Percentiles rank a stretch among this genome's conserved stretches.
Conservation (phyloP, 2,113 vertebrate genomes). For the Picathartes gymnocephalus region DNA sequence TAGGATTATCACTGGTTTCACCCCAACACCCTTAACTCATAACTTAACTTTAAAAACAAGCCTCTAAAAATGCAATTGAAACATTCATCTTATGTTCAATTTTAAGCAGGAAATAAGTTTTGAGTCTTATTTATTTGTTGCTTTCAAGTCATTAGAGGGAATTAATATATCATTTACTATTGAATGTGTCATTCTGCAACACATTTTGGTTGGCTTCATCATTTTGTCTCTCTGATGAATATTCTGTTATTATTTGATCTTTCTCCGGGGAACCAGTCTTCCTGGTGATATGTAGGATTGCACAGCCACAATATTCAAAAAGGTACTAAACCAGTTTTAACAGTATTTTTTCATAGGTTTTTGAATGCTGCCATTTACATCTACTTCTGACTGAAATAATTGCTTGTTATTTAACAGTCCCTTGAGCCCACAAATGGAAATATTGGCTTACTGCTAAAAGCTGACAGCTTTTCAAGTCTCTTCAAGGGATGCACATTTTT, state of each 20-base stretch:
- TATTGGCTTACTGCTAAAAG: conserved; percentile 46
- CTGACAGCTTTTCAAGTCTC: background rate
- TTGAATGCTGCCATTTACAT: conserved; percentile 21
- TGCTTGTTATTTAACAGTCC: conserved; percentile 43
- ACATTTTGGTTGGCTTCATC: background rate
- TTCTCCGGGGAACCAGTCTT: background rate
- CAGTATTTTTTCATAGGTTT: conserved; percentile 12
- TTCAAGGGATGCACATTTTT: background rate
- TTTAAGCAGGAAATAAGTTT: background rate
- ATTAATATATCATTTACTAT: background rate
- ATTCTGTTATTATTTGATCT: background rate
- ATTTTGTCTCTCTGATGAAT: background rate
- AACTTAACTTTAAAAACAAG: background rate
- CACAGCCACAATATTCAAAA: background rate
- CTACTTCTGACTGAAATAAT: conserved; percentile 44
- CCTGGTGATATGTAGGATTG: background rate
- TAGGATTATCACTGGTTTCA: background rate
- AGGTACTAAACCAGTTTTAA: conserved; percentile 11
- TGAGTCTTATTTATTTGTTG: background rate
- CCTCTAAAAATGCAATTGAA: background rate
- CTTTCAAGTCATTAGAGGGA: background rate
- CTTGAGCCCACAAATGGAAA: conserved; percentile 39
- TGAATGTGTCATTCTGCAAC: background rate
- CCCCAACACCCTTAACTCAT: rapidly evolving
- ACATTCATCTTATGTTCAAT: background rate